Percentiles rank a stretch among this genome's conserved stretches.
phyloP scores from a whole-genome alignment of 2,888 invertebrate species.

The Andrena marginata region DNA sequence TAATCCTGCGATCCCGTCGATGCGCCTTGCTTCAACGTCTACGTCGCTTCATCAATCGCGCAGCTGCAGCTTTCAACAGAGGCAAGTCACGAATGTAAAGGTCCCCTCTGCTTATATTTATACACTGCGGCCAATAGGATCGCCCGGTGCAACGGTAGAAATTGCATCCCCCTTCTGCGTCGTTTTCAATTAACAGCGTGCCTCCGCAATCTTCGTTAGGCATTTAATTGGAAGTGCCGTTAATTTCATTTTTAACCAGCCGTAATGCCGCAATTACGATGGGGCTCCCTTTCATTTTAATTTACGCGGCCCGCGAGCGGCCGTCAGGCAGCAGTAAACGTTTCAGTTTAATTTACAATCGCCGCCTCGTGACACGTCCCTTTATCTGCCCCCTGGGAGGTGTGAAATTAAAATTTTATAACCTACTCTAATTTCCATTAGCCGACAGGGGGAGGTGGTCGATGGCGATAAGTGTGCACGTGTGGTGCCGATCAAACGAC shows the following conservation, averaged over 20 bases:
- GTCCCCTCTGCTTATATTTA: background rate
- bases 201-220: constrained; percentile 29
- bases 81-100: background rate
- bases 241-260: constrained; percentile 62
- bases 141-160: background rate
- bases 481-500: constrained; percentile 39
- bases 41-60: background rate
- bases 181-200: constrained; percentile 49
- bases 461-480: constrained; percentile 32
- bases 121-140: background rate
- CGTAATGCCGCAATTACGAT: constrained; percentile 57
- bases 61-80: background rate
- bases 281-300: constrained; percentile 46
- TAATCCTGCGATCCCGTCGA: background rate
- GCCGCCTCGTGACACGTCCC: constrained; percentile 46
- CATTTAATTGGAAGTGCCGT: constrained; percentile 47
- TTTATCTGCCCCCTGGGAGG: constrained; percentile 26
- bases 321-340: constrained; percentile 38
- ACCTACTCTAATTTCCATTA: constrained; percentile 61
- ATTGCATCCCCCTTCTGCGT: constrained; percentile 30
- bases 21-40: background rate
- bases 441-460: background rate
- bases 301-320: constrained; percentile 39
- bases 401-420: constrained; percentile 62
- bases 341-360: constrained; percentile 59